Conservation (phyloP, 2,888 invertebrate species). For the Leucania comma region DNA sequence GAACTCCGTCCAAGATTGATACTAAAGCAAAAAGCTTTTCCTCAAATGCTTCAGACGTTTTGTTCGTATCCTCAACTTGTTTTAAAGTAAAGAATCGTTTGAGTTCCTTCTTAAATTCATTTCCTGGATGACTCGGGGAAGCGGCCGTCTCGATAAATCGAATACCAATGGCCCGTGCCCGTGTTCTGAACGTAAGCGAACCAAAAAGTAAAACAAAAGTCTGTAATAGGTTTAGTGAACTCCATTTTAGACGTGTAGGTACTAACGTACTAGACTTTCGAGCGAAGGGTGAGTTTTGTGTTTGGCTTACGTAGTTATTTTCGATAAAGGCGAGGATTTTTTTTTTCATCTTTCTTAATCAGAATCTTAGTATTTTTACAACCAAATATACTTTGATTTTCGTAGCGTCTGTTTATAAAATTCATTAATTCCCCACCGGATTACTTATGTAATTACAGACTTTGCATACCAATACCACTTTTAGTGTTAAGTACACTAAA, state of each 20-base stretch:
- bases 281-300: slow-evolving; percentile 24
- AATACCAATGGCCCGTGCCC: slow-evolving; percentile 49
- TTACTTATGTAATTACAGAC: slow-evolving; percentile 10
- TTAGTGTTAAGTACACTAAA: too few species aligned
- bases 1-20: slow-evolving; percentile 17
- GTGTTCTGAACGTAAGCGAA: slow-evolving; percentile 24
- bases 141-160: slow-evolving; percentile 61
- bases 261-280: slow-evolving; percentile 29
- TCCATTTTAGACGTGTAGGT: slow-evolving; percentile 43
- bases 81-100: slow-evolving; percentile 54
- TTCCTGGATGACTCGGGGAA: slow-evolving; percentile 69
- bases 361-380: neutral
- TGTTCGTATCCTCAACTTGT: slow-evolving; percentile 50
- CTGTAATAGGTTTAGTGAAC: slow-evolving; percentile 49
- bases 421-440: neutral
- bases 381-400: too few species aligned
- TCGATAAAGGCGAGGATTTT: neutral
- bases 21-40: slow-evolving; percentile 42
- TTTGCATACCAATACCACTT: slow-evolving; percentile 4
- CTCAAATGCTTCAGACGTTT: slow-evolving; percentile 39
- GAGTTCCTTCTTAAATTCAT: slow-evolving; percentile 72
- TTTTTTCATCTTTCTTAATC: neutral
- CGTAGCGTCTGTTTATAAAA: neutral
- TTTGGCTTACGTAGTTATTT: slow-evolving; percentile 16
- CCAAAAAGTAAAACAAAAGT: slow-evolving; percentile 61